These are phyloP conservation scores for Engystomops pustulosus DNA, from an alignment of 2,113 vertebrate genomes.

Conservation along the genomic window DNA sequence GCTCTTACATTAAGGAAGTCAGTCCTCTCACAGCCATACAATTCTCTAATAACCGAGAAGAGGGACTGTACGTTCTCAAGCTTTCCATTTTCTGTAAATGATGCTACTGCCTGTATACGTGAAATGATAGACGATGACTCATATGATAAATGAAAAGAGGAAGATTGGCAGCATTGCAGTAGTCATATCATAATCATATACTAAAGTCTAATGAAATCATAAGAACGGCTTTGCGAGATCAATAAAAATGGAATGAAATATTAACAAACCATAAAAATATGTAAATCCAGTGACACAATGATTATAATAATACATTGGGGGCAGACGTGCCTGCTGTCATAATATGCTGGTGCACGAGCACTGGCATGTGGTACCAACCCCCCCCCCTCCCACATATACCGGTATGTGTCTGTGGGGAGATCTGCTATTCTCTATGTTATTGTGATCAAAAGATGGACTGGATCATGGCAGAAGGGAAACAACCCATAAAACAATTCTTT, in stretches of 20 bases:
- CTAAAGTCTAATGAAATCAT: neutral
- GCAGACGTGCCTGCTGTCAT: no score
- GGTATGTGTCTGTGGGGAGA: no score
- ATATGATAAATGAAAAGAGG: neutral
- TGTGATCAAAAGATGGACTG: neutral
- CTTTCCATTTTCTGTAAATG: conserved; percentile 15
- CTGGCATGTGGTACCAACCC: no score
- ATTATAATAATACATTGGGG: no score
- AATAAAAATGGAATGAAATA: neutral
- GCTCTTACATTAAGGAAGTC: neutral
- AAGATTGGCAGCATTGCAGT: neutral
- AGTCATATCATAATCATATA: neutral
- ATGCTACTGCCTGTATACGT: neutral
- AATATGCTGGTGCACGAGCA: no score
- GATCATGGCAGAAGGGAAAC: neutral
- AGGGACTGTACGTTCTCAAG: neutral
- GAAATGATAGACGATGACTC: conserved; percentile 1
- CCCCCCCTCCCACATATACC: no score
- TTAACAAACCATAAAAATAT: no score
- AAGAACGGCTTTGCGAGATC: neutral
- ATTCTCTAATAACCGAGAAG: neutral
- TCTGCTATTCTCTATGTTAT: neutral
- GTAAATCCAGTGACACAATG: no score
- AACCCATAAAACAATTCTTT: neutral
- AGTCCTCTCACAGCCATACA: neutral